Conservation (phyloP, 1,140 invertebrate genomes). For the Camponotus floridanus region DNA sequence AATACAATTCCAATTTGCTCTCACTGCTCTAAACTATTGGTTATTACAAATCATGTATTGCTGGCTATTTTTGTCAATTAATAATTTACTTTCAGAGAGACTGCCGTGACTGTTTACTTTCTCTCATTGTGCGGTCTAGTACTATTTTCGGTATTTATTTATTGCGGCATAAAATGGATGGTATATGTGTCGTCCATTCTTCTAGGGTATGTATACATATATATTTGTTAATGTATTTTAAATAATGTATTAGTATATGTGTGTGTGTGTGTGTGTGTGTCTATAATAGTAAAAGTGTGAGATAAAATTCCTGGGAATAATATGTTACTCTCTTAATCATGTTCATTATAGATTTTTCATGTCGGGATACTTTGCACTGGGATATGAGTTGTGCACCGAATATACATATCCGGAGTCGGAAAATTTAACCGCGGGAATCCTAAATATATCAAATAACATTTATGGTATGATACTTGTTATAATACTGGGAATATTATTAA, state of each 20-base stretch:
- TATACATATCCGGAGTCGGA: conserved; percentile 92
- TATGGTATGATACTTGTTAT: conserved; percentile 88
- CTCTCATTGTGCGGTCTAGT: conserved; percentile 48
- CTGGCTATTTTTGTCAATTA: not conserved
- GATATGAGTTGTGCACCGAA: conserved; percentile 92
- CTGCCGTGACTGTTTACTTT: conserved; percentile 55
- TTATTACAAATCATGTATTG: not conserved
- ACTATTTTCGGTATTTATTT: conserved; percentile 49
- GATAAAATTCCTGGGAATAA: not conserved
- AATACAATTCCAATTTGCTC: not conserved
- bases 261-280: not conserved
- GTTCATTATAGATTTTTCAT: conserved; percentile 88
- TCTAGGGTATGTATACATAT: conserved; percentile 83
- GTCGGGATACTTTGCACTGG: conserved; percentile 91
- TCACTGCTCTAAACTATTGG: not conserved
- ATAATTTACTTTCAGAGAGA: conserved; percentile 62
- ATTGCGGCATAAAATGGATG: conserved; percentile 85
- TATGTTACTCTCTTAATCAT: not conserved
- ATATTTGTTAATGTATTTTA: too few relatives aligned
- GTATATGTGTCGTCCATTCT: conserved; percentile 88
- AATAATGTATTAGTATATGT: conserved; percentile 1
- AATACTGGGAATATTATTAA: conserved; percentile 75
- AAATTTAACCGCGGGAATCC: conserved; percentile 88
- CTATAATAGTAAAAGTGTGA: not conserved
- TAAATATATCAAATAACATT: conserved; percentile 89